Evolutionary conservation across 2,113 vertebrate genomes (phyloP), one percentile per base, ranked within the genome.

Genomic region (Callopanchax toddi): DNA sequence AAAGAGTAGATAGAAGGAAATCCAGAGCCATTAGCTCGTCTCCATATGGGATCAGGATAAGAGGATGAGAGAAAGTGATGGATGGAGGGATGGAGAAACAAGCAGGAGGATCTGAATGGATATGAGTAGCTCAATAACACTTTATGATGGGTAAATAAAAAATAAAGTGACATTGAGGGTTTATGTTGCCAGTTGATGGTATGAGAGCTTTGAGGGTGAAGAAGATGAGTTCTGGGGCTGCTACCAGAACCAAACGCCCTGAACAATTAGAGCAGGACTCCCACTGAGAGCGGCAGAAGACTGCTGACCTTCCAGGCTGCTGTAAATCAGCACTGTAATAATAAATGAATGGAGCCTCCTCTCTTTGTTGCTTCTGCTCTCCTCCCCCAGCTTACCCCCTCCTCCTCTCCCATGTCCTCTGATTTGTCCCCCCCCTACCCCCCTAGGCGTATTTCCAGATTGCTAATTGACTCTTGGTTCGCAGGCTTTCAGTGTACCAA

Each of bases 401-500:
- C 32, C n/a, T 50, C 36, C 58, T 25, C 56, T 29, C 69, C 49
- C 50, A 71, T 82, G 77, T 78, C 67, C 79, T 77, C 74, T 79
- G 71, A 78, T 71, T 61, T 44, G 76, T 29, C 67, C 50, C 55
- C 18, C 44, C 20, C 63, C 34, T 36, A 11, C 50, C 50, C 56
- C 39, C 60, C 62, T 65, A 78, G 87, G 86, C 88, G 67, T 82
- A 74, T 84, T 85, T 87, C 86, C 86, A 87, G 71, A 89, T 86
- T 86, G 85, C 74, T 87, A 86, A 91, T 90, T 91, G 87, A 91
- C 87, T 89, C 81, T 49, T 70, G 72, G 71, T 89, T 84, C 74
- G 76, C 79, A 81, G 66, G 74, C 70, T 69, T 57, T 75, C 43
- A 65, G 58, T 64, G 59, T 74, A 53, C 59, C 68, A 67, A 63